A percentile compares a stretch with the other conserved stretches of the same genome.
These are phyloP conservation scores for Trichoplusia ni DNA, from an alignment of 1,140 invertebrate genomes.

Conservation along the genomic window DNA sequence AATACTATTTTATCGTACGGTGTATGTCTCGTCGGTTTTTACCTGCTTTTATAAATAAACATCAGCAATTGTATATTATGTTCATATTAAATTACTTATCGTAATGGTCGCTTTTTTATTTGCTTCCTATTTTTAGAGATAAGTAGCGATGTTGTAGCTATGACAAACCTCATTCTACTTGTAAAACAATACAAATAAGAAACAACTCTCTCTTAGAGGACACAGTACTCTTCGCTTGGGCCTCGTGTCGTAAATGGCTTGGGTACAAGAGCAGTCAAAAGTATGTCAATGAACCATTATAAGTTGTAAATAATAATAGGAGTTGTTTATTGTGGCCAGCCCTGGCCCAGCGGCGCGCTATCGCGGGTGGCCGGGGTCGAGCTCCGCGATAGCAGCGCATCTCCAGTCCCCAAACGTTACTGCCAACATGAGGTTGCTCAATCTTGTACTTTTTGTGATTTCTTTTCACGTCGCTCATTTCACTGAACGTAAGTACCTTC, in stretches of 20 bases:
- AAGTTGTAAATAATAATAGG: too few relatives aligned
- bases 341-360: not conserved
- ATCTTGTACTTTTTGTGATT: constrained; percentile 24
- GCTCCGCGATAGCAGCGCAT: not conserved
- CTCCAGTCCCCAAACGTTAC: not conserved
- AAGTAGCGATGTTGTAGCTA: too few relatives aligned
- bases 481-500: constrained; percentile 49
- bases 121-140: not conserved
- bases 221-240: too few relatives aligned
- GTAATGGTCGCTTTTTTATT: constrained; percentile 48
- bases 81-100: constrained; percentile 78
- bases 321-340: not conserved
- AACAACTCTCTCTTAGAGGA: too few relatives aligned
- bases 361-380: constrained; percentile 22
- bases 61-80: constrained; percentile 79
- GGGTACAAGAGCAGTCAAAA: too few relatives aligned
- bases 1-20: constrained; percentile 67
- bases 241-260: too few relatives aligned
- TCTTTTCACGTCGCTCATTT: constrained; percentile 36
- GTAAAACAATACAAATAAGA: too few relatives aligned
- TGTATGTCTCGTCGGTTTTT: constrained; percentile 75
- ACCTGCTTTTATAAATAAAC: constrained; percentile 80
- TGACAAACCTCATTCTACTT: too few relatives aligned
- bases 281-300: too few relatives aligned
- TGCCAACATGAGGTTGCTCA: not conserved